Evolutionary conservation across 2,888 invertebrate species (phyloP).

Genomic region (Drosophila austrosaltans): DNA sequence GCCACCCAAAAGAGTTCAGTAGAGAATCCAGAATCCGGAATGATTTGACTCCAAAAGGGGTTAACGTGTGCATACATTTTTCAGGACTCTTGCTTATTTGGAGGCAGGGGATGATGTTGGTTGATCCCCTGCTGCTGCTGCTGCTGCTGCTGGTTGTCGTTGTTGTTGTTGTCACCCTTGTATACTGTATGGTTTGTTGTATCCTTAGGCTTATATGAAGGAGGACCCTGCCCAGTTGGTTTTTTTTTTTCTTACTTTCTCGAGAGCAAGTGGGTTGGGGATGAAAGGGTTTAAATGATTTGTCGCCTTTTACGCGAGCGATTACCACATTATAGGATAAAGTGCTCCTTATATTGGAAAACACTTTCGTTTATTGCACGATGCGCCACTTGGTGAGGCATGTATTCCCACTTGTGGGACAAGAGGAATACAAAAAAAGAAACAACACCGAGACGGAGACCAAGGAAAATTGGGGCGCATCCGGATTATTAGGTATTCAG

Average conservation of each 20-base stretch:
- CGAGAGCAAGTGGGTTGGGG: slow-evolving; percentile 8
- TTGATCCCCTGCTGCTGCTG: slow-evolving; percentile 7
- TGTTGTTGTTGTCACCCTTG: slow-evolving; percentile 71
- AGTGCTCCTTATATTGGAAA: slow-evolving; percentile 73
- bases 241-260: too few species aligned
- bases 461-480: slow-evolving; percentile 19
- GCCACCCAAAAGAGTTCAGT: background rate
- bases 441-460: background rate
- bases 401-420: slow-evolving; percentile 69
- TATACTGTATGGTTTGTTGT: slow-evolving; percentile 29
- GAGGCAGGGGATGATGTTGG: slow-evolving; percentile 1
- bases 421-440: background rate
- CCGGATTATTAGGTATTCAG: slow-evolving; percentile 59
- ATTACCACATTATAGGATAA: slow-evolving; percentile 82
- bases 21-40: slow-evolving; percentile 1
- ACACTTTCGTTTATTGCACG: slow-evolving; percentile 78
- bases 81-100: slow-evolving; percentile 26
- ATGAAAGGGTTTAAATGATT: slow-evolving; percentile 78
- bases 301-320: slow-evolving; percentile 83
- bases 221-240: slow-evolving; percentile 18
- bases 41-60: slow-evolving; percentile 59
- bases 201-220: slow-evolving; percentile 16
- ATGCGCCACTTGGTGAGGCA: slow-evolving; percentile 51
- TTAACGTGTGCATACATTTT: slow-evolving; percentile 71
- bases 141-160: slow-evolving; percentile 20